Evolutionary conservation across 2,113 vertebrate genomes (phyloP), one percentile per base, ranked within the genome.

Genomic region (Eolophus roseicapilla): DNA sequence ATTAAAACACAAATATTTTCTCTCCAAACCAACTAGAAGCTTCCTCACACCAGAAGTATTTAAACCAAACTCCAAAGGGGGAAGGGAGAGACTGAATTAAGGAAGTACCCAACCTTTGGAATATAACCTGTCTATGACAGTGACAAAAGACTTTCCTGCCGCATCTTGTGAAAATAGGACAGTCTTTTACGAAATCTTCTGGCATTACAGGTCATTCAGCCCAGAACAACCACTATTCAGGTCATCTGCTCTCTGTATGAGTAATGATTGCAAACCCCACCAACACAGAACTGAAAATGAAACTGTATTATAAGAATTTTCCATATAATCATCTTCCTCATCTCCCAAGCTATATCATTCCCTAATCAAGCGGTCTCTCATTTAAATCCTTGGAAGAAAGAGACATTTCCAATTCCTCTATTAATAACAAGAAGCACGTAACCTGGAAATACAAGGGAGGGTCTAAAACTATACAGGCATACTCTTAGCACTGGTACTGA

Each of bases 1-100:
- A 83, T n/a, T 73, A 75, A 79, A 67, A 78, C 44, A 83, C 16
- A 96, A 87, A 78, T 68, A 86, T 62, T 69, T 92, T 96, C 67
- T 71, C 24, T 81, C 20, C 41, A 74, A 89, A 95, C 41, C 52
- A 78, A 55, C 24, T 47, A 50, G 17, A 80, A 81, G 23, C 9
- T 41, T 89, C 60, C 73, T 67, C 52, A 65, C 33, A 87, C 13
- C 31, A 44, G 53, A 80, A 71, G 24, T 46, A 82, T 49, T 76
- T 74, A 82, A 86, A 92, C 19, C 19, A 55, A 78, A 69, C 44
- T 90, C n/a, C 28, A 76, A 78, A 82, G 11, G 5, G 39, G 53
- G 21, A 91, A 86, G 19, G 17, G 15, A 24, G 78, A 88, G 31
- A 81, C 46, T 49, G 52, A 81, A 59, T 43, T 78, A 82, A 81